phyloP scores from a whole-genome alignment of 2,113 vertebrate genomes.

The Platysteira castanea region DNA sequence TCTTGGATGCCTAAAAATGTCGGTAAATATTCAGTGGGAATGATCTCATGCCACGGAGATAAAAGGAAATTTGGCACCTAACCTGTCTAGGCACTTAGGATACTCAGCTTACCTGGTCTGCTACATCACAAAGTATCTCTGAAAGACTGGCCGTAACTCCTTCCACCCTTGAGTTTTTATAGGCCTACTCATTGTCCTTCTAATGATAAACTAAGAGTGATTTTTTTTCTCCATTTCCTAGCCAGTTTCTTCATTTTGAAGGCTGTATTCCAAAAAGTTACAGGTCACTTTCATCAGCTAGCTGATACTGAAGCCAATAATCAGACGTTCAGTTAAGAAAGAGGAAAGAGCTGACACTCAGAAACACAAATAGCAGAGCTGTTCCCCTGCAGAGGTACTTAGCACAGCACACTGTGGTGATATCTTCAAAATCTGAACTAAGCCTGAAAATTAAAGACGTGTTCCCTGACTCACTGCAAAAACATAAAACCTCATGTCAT shows the following conservation, averaged over 20 bases:
- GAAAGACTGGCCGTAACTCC: neutral
- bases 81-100: neutral
- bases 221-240: neutral
- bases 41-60: neutral
- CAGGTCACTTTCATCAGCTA: neutral
- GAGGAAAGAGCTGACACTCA: too few species aligned
- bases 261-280: neutral
- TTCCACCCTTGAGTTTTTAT: neutral
- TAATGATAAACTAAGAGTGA: neutral
- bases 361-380: neutral
- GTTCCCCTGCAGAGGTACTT: neutral
- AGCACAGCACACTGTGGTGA: accelerated
- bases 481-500: neutral
- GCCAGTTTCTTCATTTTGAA: neutral
- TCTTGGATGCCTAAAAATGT: neutral
- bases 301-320: neutral
- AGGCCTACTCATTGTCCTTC: neutral
- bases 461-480: neutral
- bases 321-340: neutral
- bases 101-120: neutral
- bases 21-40: neutral
- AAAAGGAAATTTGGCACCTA: neutral
- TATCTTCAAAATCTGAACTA: neutral
- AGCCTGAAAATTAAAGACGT: neutral
- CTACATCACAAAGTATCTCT: neutral